Evolutionary conservation across 2,113 vertebrate genomes (phyloP).

Genomic region (Phoenicopterus ruber): DNA sequence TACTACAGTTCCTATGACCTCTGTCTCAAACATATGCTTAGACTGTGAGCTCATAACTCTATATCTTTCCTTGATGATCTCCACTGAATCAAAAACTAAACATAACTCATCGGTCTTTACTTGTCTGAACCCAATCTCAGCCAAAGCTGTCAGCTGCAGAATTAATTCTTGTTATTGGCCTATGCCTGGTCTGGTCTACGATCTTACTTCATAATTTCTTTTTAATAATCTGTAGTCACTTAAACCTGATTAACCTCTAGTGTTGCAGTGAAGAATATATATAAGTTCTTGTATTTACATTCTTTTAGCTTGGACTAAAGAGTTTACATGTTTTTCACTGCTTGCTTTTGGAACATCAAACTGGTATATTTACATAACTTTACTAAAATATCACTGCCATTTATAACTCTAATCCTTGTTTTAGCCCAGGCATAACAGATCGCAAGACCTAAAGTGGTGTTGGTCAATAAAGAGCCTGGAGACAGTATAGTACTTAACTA

Average conservation of each 20-base stretch:
- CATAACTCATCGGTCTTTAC: background rate
- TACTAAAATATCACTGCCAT: background rate
- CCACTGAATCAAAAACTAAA: background rate
- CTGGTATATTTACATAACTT: background rate
- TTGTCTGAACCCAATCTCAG: background rate
- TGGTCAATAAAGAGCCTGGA: background rate
- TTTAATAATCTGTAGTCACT: background rate
- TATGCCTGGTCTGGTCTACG: background rate
- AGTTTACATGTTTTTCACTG: background rate
- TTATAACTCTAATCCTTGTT: background rate
- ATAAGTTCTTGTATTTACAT: background rate
- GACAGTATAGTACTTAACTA: background rate
- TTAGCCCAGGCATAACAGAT: background rate
- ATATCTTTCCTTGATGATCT: background rate
- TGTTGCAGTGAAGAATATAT: background rate
- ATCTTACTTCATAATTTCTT: background rate
- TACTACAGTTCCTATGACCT: background rate
- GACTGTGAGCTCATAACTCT: background rate
- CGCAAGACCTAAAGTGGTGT: background rate
- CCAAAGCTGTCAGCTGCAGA: background rate
- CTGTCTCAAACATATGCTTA: background rate
- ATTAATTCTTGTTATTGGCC: background rate
- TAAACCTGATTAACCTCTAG: background rate
- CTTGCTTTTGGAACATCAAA: background rate
- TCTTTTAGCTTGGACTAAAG: background rate